Evolutionary conservation across 2,888 invertebrate species (phyloP).

Genomic region (Calameuta filiformis): DNA sequence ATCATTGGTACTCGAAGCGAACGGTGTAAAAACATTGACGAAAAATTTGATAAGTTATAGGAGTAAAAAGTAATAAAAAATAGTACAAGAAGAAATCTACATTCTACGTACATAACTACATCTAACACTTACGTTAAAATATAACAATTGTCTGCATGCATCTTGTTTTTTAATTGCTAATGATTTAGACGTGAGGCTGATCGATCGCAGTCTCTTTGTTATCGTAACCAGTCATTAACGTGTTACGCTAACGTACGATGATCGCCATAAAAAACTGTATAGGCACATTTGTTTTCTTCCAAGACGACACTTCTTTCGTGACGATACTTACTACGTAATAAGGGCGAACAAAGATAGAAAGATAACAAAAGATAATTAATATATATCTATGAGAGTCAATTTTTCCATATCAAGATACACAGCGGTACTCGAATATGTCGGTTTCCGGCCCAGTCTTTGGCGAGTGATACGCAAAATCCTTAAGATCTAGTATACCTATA

Average conservation of each 20-base stretch:
- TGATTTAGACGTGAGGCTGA: neutral
- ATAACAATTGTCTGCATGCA: neutral
- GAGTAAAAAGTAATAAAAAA: neutral
- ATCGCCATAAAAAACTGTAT: neutral
- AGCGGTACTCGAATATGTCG: neutral
- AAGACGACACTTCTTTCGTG: neutral
- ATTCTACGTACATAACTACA: neutral
- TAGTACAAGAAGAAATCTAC: neutral
- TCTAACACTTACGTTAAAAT: neutral
- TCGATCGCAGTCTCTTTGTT: neutral
- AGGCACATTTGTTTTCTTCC: neutral
- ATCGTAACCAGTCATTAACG: neutral
- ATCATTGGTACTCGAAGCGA: constrained; percentile 38
- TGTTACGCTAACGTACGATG: neutral
- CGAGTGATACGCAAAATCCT: neutral
- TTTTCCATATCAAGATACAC: neutral
- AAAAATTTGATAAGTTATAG: constrained; percentile 1
- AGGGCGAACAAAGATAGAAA: neutral
- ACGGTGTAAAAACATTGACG: constrained; percentile 8
- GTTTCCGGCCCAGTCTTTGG: neutral
- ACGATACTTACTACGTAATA: neutral
- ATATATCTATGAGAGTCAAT: neutral
- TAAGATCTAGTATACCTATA: neutral
- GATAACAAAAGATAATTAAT: neutral
- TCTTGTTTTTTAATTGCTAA: constrained; percentile 12